Base-by-base conservation (phyloP, 2,113 vertebrate genomes). In the Microcebus tavaratra region DNA sequence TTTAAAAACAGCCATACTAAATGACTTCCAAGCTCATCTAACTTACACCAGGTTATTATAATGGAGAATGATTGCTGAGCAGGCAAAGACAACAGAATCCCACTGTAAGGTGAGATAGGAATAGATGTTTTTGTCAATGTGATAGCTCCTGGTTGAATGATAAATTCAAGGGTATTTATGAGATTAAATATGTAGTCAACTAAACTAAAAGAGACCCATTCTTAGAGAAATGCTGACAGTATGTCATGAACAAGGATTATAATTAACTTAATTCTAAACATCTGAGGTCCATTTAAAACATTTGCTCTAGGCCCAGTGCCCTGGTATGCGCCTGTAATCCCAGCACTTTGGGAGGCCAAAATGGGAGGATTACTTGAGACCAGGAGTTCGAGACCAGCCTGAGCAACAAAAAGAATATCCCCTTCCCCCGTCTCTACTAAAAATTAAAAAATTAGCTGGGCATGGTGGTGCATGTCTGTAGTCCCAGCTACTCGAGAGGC, bases 191-290 rank as follows among this genome's bases (percentile, higher is more conserved):
- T 34, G 82, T 86, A 94, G 48, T 89, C 59, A 91, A 68, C 72
- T 59, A 27, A 96, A 87, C 75, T 65, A 91, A 92, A 82, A 72
- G 53, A 93, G 72, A 91, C 36, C 65, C 36, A 65, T 84, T 85
- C 45, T 73, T 84, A 90, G 63, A 59, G 68, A 90, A 94, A 65
- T 31, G 36, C 72, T 72, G 45, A 57, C 36, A 59, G 67, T 45
- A 17, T 53, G 31, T 50, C 79, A 34, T 61, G 23, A 93, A 55
- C 25, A 76, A 87, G 15, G 39, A 83, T 68, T 67, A 73, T 57
- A 87, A 80, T 57, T 73, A 78, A 80, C 61, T 34, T 80, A 48
- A 83, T 75, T 85, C 65, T 87, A 70, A 97, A 63, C 10, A 84
- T 20, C 57, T 80, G 36, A 90, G 34, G 29, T 63, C 61, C 61